phyloP scores from a whole-genome alignment of 2,888 invertebrate species.

The Malacosoma neustria region DNA sequence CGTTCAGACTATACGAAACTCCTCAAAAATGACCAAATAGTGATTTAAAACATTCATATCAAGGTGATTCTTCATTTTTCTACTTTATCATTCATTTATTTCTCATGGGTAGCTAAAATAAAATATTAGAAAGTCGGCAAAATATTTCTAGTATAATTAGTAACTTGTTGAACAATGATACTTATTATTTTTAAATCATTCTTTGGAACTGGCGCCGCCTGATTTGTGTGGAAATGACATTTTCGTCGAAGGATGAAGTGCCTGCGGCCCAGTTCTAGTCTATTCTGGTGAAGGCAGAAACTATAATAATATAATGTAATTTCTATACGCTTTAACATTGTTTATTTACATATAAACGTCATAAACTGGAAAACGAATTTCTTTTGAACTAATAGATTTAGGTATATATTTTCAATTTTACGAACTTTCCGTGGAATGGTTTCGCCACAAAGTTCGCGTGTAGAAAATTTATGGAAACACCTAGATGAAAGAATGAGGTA shows the following conservation, averaged over 20 bases:
- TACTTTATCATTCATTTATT: no score
- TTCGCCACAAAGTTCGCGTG: not conserved
- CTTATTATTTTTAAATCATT: no score
- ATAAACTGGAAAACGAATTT: not conserved
- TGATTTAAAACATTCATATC: no score
- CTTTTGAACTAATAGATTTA: slow-evolving; percentile 2
- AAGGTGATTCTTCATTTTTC: no score
- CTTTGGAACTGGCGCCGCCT: no score
- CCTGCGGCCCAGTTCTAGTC: slow-evolving; percentile 29
- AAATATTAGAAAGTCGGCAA: no score
- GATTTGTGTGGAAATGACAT: slow-evolving; percentile 2
- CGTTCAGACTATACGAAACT: no score
- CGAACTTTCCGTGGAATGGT: not conserved
- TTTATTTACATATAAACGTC: slow-evolving; percentile 15
- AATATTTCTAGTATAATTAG: no score
- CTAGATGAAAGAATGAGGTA: not conserved
- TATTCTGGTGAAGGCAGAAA: slow-evolving; percentile 33
- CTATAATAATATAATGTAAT: slow-evolving; percentile 42
- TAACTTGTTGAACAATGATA: no score
- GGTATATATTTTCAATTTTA: not conserved
- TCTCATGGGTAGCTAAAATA: no score
- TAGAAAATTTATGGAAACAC: not conserved
- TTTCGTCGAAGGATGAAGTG: slow-evolving; percentile 14
- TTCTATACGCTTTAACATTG: slow-evolving; percentile 45
- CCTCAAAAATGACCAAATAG: no score